Base-by-base conservation (phyloP, 2,888 invertebrate species). In the Drosophila birchii region DNA sequence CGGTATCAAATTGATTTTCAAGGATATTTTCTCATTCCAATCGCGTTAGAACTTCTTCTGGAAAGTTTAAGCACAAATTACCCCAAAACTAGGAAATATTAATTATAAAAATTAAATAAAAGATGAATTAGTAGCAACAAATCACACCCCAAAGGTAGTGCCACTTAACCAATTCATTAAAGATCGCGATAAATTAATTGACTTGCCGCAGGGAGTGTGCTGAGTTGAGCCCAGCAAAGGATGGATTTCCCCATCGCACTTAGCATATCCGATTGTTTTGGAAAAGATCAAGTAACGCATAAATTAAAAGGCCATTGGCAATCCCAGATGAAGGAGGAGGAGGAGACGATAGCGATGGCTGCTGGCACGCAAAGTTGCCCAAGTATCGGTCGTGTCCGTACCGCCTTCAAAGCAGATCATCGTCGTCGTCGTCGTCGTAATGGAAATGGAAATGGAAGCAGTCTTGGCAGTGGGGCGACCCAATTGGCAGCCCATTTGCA, bases 311-410 rank as follows among this genome's bases (percentile, higher is more conserved):
- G 41, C 76, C 71, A 78, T 86, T 86, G 74, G 73, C 78, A 83
- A 67, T 57, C 56, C 57, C 43, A 68, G 53, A 43, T 73, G 62
- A 51, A 44, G 34, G 55, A 44, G 34, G 58, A 75, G 23, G 51
- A 34, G 34, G 29, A 29, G 26, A 12, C 29, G 20, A 23, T 51
- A 6, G 6, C 20, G 51, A 53, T 53, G 51, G 51, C 16, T 51
- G 51, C 34, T 51, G 79, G 76, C 84, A 86, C 87, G 86, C 87
- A 80, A 87, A 81, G 86, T 86, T 86, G 76, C 86, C 77, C 74
- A 84, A 83, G 79, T 51, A 56, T 56, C 38, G 66, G 55, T 73
- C 79, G 79, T 79, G 75, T 61, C 63, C 68, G 74, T 72, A 67
- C 74, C 73, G 51, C 75, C 76, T 44, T 49, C 76, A 69, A 62